Evolutionary conservation across 2,797 vertebrate species (phyloP).

Genomic region (Scolopax rusticola): DNA sequence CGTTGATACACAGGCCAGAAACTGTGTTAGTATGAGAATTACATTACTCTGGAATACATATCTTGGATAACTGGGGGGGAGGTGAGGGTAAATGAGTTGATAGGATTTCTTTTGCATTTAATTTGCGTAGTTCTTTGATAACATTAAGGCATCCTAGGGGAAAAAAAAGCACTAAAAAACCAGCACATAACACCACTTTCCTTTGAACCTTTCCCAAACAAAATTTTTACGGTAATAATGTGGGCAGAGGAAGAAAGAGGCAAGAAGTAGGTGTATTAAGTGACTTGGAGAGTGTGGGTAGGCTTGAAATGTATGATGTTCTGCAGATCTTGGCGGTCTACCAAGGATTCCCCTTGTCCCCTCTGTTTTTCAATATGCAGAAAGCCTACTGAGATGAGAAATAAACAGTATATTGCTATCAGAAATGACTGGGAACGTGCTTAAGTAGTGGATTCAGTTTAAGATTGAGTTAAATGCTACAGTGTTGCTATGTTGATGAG

Average conservation of each 20-base stretch:
- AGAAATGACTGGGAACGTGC: conserved; percentile 6
- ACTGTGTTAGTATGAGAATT: not conserved
- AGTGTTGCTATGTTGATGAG: not conserved
- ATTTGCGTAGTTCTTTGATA: conserved; percentile 37
- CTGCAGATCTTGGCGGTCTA: conserved; percentile 46
- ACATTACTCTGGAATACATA: not conserved
- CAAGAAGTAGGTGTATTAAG: conserved; percentile 51
- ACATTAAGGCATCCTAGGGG: not conserved
- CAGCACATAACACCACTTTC: not conserved
- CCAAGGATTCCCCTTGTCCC: conserved; percentile 17
- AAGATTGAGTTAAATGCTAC: not conserved
- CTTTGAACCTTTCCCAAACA: conserved; percentile 13
- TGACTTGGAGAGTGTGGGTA: conserved; percentile 33
- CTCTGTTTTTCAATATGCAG: conserved; percentile 24
- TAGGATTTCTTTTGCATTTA: not conserved
- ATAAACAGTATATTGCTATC: conserved; percentile 51
- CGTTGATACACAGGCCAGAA: not conserved
- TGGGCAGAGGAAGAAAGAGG: conserved; percentile 9
- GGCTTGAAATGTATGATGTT: conserved; percentile 53
- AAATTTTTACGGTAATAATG: conserved; percentile 20
- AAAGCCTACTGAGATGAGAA: conserved; percentile 48
- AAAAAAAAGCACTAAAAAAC: not conserved
- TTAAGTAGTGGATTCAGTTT: not conserved
- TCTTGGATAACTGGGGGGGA: not conserved
- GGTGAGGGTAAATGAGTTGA: not conserved